Conservation (phyloP, 2,797 vertebrate species). For the Lateolabrax maculatus region DNA sequence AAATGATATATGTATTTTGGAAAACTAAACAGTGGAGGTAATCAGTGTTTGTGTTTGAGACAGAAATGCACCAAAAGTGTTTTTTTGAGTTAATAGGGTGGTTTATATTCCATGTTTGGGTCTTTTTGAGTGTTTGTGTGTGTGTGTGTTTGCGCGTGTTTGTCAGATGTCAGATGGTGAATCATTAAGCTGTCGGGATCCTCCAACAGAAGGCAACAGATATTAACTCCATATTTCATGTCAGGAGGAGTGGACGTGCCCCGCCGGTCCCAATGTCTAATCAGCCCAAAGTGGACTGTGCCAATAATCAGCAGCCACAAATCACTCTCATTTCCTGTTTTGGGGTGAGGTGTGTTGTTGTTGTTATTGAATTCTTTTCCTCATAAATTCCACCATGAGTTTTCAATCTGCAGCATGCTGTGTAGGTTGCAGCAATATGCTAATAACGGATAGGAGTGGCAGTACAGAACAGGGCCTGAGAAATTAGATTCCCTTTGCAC, state of each 20-base stretch:
- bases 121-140: background rate
- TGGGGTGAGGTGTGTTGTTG: constrained; percentile 11
- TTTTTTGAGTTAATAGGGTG: background rate
- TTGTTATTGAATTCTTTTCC: constrained; percentile 14
- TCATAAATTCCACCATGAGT: background rate
- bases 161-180: constrained; percentile 43
- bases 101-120: constrained; percentile 17
- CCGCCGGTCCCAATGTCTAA: constrained; percentile 42
- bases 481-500: constrained; percentile 5
- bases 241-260: constrained; percentile 42
- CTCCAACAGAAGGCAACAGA: constrained; percentile 69
- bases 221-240: constrained; percentile 79
- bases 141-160: constrained; percentile 23
- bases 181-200: constrained; percentile 70
- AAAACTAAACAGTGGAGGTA: background rate
- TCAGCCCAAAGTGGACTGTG: constrained; percentile 57
- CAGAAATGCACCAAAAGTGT: background rate
- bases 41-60: background rate
- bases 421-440: background rate
- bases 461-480: background rate
- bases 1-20: background rate
- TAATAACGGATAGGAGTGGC: constrained; percentile 2
- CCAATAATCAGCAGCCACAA: constrained; percentile 52
- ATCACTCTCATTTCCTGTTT: constrained; percentile 62
- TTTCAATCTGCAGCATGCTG: background rate